phyloP scores from a whole-genome alignment of 2,888 invertebrate genomes.

The Polylopha cassiicola region DNA sequence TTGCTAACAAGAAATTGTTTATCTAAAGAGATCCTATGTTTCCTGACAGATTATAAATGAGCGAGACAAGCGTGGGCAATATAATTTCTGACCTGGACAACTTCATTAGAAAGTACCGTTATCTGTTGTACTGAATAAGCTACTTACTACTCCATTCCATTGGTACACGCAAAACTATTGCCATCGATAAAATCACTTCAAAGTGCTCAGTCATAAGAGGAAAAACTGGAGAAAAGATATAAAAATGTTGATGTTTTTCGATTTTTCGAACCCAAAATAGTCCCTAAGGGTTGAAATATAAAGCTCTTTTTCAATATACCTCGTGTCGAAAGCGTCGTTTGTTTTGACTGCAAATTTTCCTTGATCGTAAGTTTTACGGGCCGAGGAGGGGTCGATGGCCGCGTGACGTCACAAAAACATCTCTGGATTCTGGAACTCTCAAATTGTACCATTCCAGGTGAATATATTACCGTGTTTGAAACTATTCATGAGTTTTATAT shows the following conservation, averaged over 20 bases:
- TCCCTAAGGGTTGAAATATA: slow-evolving; percentile 5
- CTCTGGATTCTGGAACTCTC: slow-evolving; percentile 1
- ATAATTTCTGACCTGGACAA: slow-evolving; percentile 15
- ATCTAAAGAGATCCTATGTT: slow-evolving; percentile 4
- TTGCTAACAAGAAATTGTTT: too few relatives aligned
- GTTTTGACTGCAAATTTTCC: slow-evolving; percentile 68
- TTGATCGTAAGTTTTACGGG: slow-evolving; percentile 55
- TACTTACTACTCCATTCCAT: neutral
- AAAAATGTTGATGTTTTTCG: too few relatives aligned
- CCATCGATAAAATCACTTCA: slow-evolving; percentile 3
- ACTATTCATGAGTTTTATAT: neutral
- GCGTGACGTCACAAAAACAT: slow-evolving; percentile 52
- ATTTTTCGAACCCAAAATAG: neutral
- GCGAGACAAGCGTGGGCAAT: slow-evolving; percentile 10
- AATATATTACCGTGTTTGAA: neutral
- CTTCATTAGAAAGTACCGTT: slow-evolving; percentile 3
- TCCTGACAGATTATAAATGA: slow-evolving; percentile 14
- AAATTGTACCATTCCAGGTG: slow-evolving; percentile 17
- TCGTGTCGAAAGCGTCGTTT: slow-evolving; percentile 33
- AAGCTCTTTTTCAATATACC: slow-evolving; percentile 5
- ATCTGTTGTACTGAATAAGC: neutral
- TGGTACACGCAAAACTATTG: neutral
- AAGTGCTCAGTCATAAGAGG: slow-evolving; percentile 17
- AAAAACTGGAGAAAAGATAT: too few relatives aligned
- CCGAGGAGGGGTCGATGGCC: slow-evolving; percentile 50